Conservation (phyloP, 1,140 invertebrate species). For the Anoplolepis gracilipes region DNA sequence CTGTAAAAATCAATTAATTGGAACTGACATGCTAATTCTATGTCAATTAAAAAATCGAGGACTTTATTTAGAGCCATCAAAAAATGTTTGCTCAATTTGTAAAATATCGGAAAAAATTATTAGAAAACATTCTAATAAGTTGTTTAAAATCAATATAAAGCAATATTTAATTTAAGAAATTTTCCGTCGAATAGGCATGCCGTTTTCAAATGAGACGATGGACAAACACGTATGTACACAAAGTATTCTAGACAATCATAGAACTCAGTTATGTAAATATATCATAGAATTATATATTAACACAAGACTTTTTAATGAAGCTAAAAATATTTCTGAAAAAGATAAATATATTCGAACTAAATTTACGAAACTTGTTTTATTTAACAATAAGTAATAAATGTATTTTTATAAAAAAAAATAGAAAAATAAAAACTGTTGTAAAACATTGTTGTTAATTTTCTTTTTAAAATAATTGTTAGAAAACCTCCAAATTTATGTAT, state of each 20-base stretch:
- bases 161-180: background rate
- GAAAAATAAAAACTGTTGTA: no score
- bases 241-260: background rate
- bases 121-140: background rate
- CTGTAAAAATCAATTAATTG: constrained; percentile 3
- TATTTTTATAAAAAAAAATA: no score
- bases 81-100: background rate
- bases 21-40: background rate
- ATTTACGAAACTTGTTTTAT: no score
- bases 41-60: background rate
- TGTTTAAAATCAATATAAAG: no score
- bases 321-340: no score
- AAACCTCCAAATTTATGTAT: no score
- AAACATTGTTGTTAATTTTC: no score
- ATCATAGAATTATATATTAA: constrained; percentile 14
- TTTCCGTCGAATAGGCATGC: background rate
- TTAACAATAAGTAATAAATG: no score
- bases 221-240: background rate
- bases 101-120: background rate
- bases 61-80: background rate
- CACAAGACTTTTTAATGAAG: no score
- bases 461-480: no score
- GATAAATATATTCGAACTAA: no score
- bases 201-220: background rate
- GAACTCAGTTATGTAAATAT: background rate